Conservation (phyloP, 35 echinoderm and acorn worm genomes). For the Diadema setosum region DNA sequence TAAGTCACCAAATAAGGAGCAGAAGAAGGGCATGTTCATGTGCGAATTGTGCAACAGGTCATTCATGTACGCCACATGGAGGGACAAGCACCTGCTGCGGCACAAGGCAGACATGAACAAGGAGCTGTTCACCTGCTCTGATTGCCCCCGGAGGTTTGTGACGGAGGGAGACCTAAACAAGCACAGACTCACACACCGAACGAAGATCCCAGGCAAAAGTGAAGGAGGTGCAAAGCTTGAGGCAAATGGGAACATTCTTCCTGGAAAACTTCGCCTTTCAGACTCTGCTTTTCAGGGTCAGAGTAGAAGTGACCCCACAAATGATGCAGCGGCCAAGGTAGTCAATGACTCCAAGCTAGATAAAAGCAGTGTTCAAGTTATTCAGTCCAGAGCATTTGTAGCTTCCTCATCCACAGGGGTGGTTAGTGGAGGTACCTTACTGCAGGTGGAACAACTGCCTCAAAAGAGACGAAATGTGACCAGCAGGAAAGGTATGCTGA, state of each 20-base stretch:
- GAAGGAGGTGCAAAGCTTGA: neutral
- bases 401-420: neutral
- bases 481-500: neutral
- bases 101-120: neutral
- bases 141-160: neutral
- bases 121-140: neutral
- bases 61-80: slow-evolving; percentile 52
- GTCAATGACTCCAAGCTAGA: neutral
- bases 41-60: slow-evolving; percentile 40
- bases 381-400: neutral
- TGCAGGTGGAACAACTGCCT: neutral
- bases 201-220: neutral
- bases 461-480: neutral
- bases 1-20: neutral
- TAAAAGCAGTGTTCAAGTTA: neutral
- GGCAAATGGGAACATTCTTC: neutral
- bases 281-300: no score
- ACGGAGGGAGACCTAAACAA: neutral
- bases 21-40: neutral
- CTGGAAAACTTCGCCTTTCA: no score
- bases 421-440: neutral
- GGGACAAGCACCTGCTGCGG: slow-evolving; percentile 35
- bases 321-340: neutral
- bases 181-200: neutral
- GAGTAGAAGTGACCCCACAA: neutral